Percentiles rank a stretch among this genome's conserved stretches.
Conservation (phyloP, 2,888 invertebrate genomes). For the Nymphalis c-album region DNA sequence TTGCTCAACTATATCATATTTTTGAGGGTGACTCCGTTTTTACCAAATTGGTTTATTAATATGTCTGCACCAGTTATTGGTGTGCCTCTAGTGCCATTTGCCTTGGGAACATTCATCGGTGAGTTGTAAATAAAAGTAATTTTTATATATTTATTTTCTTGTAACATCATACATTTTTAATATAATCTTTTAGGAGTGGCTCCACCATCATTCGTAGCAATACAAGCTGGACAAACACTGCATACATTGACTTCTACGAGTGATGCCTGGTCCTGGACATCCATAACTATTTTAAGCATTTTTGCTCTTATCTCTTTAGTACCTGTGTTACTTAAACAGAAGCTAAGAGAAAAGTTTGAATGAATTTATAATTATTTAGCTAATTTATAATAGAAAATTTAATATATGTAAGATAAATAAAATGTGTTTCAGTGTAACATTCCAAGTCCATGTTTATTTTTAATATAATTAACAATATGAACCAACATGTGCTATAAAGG, state of each 20-base stretch:
- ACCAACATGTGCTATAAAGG: constrained; percentile 85
- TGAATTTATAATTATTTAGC: constrained; percentile 69
- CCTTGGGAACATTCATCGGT: constrained; percentile 97
- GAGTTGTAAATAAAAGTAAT: constrained; percentile 47
- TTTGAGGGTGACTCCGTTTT: constrained; percentile 96
- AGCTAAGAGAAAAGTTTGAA: constrained; percentile 89
- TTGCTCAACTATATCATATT: constrained; percentile 98
- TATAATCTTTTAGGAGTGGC: constrained; percentile 87
- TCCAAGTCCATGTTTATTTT: constrained; percentile 47
- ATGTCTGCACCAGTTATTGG: constrained; percentile 97
- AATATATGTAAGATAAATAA: constrained; percentile 45
- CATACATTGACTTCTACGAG: constrained; percentile 94
- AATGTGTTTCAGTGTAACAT: constrained; percentile 58
- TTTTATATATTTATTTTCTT: background rate
- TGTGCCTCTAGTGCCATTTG: constrained; percentile 95
- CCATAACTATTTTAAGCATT: constrained; percentile 87
- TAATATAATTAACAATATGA: constrained; percentile 83
- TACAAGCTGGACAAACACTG: constrained; percentile 98
- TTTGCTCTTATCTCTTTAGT: constrained; percentile 92
- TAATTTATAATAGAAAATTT: constrained; percentile 56
- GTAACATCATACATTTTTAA: background rate
- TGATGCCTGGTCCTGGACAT: constrained; percentile 93
- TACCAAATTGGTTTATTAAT: constrained; percentile 99
- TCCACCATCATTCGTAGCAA: constrained; percentile 98
- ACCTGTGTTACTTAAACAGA: constrained; percentile 92